These are phyloP conservation scores for Drosophila flavopinicola DNA, from an alignment of 2,888 invertebrate species.

Conservation along the genomic window DNA sequence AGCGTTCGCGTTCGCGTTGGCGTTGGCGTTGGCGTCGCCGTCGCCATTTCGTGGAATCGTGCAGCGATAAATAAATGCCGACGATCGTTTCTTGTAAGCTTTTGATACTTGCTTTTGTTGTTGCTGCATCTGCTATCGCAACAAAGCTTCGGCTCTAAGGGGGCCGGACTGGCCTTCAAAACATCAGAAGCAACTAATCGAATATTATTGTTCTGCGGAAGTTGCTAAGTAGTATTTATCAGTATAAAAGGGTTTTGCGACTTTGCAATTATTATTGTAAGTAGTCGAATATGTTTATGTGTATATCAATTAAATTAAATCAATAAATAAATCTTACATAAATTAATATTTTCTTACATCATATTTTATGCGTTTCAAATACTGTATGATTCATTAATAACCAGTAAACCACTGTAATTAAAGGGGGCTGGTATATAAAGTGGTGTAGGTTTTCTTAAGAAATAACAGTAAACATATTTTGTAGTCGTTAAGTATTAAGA, in stretches of 20 bases:
- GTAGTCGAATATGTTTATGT: too few relatives aligned
- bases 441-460: too few relatives aligned
- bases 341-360: too few relatives aligned
- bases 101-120: slow-evolving; percentile 5
- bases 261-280: neutral
- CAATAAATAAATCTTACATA: too few relatives aligned
- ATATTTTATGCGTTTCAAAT: too few relatives aligned
- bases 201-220: slow-evolving; percentile 32
- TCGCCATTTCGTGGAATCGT: slow-evolving; percentile 30
- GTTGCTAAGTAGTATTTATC: slow-evolving; percentile 16
- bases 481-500: too few relatives aligned
- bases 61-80: slow-evolving; percentile 35
- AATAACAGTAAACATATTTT: too few relatives aligned
- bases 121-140: slow-evolving; percentile 39
- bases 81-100: slow-evolving; percentile 34
- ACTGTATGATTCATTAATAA: too few relatives aligned
- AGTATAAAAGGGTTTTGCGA: neutral
- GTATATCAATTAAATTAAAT: too few relatives aligned
- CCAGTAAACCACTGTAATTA: too few relatives aligned
- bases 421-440: too few relatives aligned
- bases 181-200: neutral
- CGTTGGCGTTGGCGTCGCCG: slow-evolving; percentile 12
- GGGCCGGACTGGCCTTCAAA: slow-evolving; percentile 32
- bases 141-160: slow-evolving; percentile 7
- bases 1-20: slow-evolving; percentile 6